Base-by-base conservation (phyloP, 2,888 invertebrate species). In the Tholera decimalis region DNA sequence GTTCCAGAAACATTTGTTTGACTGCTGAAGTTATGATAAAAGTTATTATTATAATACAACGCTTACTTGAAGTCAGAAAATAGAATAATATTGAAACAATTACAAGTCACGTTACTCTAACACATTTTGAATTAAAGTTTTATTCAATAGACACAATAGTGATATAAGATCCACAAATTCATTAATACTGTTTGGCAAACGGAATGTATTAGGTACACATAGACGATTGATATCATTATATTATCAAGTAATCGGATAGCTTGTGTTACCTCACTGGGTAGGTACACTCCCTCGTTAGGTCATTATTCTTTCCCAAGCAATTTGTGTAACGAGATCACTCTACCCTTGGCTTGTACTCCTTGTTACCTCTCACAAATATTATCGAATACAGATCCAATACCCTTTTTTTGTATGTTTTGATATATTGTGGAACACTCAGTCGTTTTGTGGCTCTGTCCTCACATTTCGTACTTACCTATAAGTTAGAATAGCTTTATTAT, bases 111-210 rank as follows among this genome's bases (percentile, higher is more conserved):
- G 39, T 65, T 50, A 70, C 53, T 57, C 51, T 72, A 70, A 62
- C 51, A 67, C 61, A 69, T 35, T 46, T 57, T 26, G 62, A 77
- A 64, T 49, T 51, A 54, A 58, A 37, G 33, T 51, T 41, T 55
- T 58, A 69, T 63, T 44, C 59, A 53, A 39, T 56, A 80, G 44
- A 64, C 54, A 68, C 57, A 59, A 61, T 49, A 67, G 47, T 60
- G 44, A 73, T 66, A 64, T 58, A 60, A 65, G 49, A 66, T 63
- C 51, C 61, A 74, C 55, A 59, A 55, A 72, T 78, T 71, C 50
- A 65, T 72, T 81, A 81, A 79, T 81, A 79, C 79, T 81, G 79
- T 55, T 80, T 81, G 79, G 82, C 72, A 69, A 79, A 68, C 30
- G 57, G 79, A 67, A 64, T 64, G 61, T 60, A 51, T 57, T 47